Evolutionary conservation across 2,113 vertebrate species (phyloP).

Genomic region (Atrichornis clamosus): DNA sequence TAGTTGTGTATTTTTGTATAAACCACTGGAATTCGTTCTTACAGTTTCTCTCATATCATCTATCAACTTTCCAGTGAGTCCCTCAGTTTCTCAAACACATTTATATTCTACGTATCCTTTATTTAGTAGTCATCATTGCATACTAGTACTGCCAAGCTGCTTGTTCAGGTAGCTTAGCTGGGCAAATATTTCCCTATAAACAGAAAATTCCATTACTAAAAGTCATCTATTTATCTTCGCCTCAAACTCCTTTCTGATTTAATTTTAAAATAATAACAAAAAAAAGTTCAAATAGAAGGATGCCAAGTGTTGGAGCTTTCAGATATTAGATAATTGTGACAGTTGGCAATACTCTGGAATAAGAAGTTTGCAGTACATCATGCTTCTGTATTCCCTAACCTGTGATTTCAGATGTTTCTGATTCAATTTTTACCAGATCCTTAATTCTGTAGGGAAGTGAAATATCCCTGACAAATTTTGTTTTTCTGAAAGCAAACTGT

Average conservation of each 20-base stretch:
- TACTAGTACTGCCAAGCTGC: not conserved
- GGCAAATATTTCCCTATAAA: not conserved
- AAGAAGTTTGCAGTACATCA: not conserved
- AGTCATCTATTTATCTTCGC: not conserved
- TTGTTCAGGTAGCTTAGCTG: not conserved
- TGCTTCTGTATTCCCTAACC: conserved; percentile 10
- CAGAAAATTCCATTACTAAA: not conserved
- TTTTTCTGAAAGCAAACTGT: conserved; percentile 47
- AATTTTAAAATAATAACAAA: not conserved
- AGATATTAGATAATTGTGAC: not conserved
- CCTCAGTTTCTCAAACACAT: not conserved
- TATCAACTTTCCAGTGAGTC: not conserved
- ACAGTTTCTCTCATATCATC: not conserved
- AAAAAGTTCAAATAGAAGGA: not conserved
- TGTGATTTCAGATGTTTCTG: conserved; percentile 25
- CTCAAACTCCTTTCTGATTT: not conserved
- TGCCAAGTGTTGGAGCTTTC: not conserved
- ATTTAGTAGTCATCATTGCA: not conserved
- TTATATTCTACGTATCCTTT: not conserved
- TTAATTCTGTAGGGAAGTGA: conserved; percentile 44
- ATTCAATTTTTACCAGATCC: not conserved
- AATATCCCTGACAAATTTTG: not conserved
- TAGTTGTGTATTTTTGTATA: not conserved
- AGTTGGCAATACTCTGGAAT: not conserved
- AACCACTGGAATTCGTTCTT: not conserved